phyloP scores from a whole-genome alignment of 2,888 invertebrate species.

The Cloeon dipterum region DNA sequence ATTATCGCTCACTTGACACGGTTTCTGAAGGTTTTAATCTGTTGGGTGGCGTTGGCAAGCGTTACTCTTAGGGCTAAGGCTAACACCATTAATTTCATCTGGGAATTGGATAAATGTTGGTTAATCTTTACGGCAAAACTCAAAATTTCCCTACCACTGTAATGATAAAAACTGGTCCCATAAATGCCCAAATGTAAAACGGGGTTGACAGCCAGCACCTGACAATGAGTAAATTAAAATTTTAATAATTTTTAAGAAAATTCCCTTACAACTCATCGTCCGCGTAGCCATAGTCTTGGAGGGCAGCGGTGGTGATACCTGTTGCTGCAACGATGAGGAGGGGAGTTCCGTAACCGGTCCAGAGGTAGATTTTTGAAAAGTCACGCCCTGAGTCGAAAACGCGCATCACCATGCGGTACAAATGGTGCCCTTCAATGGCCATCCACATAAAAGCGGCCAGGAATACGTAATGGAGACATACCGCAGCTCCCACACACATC shows the following conservation, averaged over 20 bases:
- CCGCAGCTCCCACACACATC: slow-evolving; percentile 19
- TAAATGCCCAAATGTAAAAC: slow-evolving; percentile 12
- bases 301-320: slow-evolving; percentile 4
- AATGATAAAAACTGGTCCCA: slow-evolving; percentile 11
- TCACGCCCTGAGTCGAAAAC: slow-evolving; percentile 22
- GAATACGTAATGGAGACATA: slow-evolving; percentile 21
- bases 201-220: slow-evolving; percentile 12
- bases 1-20: slow-evolving; percentile 1
- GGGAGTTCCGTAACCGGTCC: slow-evolving; percentile 19
- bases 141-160: slow-evolving; percentile 10
- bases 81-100: slow-evolving; percentile 5
- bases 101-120: neutral
- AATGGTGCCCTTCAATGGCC: slow-evolving; percentile 24
- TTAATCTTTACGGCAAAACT: neutral
- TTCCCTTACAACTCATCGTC: slow-evolving; percentile 5
- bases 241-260: neutral
- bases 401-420: slow-evolving; percentile 22
- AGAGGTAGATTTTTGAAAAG: slow-evolving; percentile 17
- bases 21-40: neutral
- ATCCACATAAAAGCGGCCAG: slow-evolving; percentile 25
- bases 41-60: slow-evolving; percentile 2
- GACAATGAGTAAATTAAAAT: neutral
- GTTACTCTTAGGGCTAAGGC: slow-evolving; percentile 6
- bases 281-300: slow-evolving; percentile 8
- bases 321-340: slow-evolving; percentile 8